Evolutionary conservation across 2,888 invertebrate genomes (phyloP).

Genomic region (Erannis defoliaria): DNA sequence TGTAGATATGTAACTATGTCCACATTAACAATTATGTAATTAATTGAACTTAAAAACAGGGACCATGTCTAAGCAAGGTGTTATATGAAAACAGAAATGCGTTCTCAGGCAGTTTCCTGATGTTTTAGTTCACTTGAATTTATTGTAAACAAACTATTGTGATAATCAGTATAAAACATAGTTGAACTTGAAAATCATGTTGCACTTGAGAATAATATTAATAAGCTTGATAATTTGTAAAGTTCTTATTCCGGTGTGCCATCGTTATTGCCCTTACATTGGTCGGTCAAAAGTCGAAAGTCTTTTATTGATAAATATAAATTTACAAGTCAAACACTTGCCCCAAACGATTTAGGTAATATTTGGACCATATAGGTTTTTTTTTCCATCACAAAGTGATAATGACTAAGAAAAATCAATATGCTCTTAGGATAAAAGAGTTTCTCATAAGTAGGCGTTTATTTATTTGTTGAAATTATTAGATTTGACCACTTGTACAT

Average conservation of each 20-base stretch:
- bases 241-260: not conserved
- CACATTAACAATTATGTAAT: not conserved
- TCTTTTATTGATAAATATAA: too few relatives aligned
- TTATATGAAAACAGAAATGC: slow-evolving; percentile 2
- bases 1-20: not conserved
- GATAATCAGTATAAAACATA: not conserved
- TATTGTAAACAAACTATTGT: not conserved
- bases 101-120: slow-evolving; percentile 1
- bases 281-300: too few relatives aligned
- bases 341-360: not conserved
- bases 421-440: not conserved
- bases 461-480: not conserved
- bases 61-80: slow-evolving; percentile 39
- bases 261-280: slow-evolving; percentile 2
- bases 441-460: not conserved
- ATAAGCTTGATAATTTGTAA: not conserved
- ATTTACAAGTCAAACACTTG: not conserved
- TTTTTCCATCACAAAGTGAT: not conserved
- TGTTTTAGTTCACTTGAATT: not conserved
- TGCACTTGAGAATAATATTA: not conserved
- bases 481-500: not conserved
- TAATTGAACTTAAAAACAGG: slow-evolving; percentile 36
- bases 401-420: not conserved
- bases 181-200: not conserved
- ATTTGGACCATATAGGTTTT: not conserved